phyloP scores from a whole-genome alignment of 2,888 invertebrate genomes.

The Drosophila testacea region DNA sequence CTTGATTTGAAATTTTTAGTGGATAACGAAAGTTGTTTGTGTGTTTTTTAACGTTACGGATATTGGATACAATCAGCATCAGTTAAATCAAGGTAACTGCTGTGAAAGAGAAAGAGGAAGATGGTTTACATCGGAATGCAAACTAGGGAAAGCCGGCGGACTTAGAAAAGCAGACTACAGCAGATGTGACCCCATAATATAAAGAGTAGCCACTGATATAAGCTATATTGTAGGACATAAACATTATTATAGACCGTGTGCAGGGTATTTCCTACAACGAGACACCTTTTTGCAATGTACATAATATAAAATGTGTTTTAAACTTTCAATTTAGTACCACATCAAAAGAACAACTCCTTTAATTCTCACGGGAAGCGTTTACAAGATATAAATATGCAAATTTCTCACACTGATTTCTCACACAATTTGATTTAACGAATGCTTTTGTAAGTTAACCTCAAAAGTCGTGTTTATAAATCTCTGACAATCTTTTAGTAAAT shows the following conservation, averaged over 20 bases:
- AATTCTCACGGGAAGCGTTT: too few relatives aligned
- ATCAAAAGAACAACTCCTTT: too few relatives aligned
- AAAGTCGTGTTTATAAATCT: too few relatives aligned
- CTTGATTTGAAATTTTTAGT: conserved; percentile 26
- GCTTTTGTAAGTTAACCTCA: too few relatives aligned
- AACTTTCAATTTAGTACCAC: too few relatives aligned
- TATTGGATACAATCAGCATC: conserved; percentile 25
- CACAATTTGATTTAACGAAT: too few relatives aligned
- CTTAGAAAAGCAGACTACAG: neutral
- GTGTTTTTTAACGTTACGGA: neutral
- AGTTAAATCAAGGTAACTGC: conserved; percentile 28
- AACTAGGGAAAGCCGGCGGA: neutral
- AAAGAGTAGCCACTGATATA: neutral
- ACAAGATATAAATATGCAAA: too few relatives aligned
- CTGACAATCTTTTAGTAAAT: too few relatives aligned
- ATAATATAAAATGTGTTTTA: too few relatives aligned
- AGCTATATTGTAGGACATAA: neutral
- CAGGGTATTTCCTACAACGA: too few relatives aligned
- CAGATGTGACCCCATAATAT: neutral
- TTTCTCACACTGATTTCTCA: too few relatives aligned
- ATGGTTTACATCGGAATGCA: neutral
- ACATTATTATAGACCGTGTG: neutral
- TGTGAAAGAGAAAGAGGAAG: neutral
- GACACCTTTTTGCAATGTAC: too few relatives aligned
- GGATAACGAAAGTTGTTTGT: conserved; percentile 1